Percentiles rank a stretch among this genome's conserved stretches.
Conservation (phyloP, 2,797 vertebrate genomes). For the Rhinogobio ventralis region DNA sequence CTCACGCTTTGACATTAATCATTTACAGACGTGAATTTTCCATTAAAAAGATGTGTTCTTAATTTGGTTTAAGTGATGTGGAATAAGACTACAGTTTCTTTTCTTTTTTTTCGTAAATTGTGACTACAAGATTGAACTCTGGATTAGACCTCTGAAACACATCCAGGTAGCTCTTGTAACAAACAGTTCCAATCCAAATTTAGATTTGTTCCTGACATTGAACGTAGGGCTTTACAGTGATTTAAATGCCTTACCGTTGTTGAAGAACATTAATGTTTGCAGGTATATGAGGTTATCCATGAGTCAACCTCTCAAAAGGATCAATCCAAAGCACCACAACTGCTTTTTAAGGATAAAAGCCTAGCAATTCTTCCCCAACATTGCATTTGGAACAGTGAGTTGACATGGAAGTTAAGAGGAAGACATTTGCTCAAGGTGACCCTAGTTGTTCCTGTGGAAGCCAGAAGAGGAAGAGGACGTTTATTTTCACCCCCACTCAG, state of each 20-base stretch:
- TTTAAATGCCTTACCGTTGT: constrained; percentile 29
- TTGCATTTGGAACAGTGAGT: constrained; percentile 10
- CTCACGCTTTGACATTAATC: constrained; percentile 59
- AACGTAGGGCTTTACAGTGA: constrained; percentile 25
- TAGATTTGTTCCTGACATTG: constrained; percentile 42
- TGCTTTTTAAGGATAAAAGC: constrained; percentile 16
- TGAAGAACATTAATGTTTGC: constrained; percentile 26
- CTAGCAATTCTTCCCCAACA: neutral
- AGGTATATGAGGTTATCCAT: constrained; percentile 17
- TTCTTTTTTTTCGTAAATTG: constrained; percentile 35
- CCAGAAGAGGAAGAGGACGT: constrained; percentile 45
- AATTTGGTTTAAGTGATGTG: constrained; percentile 56
- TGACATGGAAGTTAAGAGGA: neutral
- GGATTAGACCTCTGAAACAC: constrained; percentile 52
- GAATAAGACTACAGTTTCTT: constrained; percentile 37
- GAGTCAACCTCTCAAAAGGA: neutral
- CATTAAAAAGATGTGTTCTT: constrained; percentile 56
- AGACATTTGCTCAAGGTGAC: constrained; percentile 23
- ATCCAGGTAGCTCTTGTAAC: constrained; percentile 47
- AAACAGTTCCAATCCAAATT: constrained; percentile 41
- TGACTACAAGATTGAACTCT: constrained; percentile 52
- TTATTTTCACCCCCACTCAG: constrained; percentile 46
- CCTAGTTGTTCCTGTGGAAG: constrained; percentile 19
- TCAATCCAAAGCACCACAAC: constrained; percentile 11
- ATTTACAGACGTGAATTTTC: constrained; percentile 54